Base-by-base conservation (phyloP, 2,113 vertebrate species). In the Andinoacara biseriatus region DNA sequence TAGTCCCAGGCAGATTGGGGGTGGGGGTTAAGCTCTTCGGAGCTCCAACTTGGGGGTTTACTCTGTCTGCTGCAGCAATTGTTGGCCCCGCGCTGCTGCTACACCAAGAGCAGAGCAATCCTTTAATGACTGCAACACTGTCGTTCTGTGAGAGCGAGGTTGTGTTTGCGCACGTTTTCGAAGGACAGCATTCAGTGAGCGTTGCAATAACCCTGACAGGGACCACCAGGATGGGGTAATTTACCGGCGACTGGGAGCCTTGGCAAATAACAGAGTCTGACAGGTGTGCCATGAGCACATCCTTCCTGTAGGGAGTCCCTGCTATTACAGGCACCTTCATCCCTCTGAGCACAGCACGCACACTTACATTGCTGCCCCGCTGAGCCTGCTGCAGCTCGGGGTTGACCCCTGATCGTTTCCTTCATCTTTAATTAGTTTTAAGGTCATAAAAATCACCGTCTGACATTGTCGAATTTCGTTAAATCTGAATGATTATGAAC, bases 211-310 rank as follows among this genome's bases (percentile, higher is more conserved):
- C 84, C 61, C 69, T 61, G 88, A 89, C 78, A 84, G 72, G 20
- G 90, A 90, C 86, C 85, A 91, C 89, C 91, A 86, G 76, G 65
- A 82, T 14, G 72, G 86, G 65, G 81, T 88, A 72, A 85, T 91
- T 87, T 91, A 74, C 89, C 87, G 91, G 87, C 80, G 78, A 86
- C 90, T 85, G 84, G 81, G 62, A 92, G 90, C 82, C 86, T 86
- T 58, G 79, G 84, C 92, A 92, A 93, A 92, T 92, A 91, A 91
- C 89, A 87, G 31, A 3, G 86, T 92, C 89, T 92, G 93, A 93
- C 92, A 94, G 89, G 93, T 91, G 91, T 78, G 83, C 87, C 78
- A 76, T 72, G 81, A 84, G 76, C 85, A 78, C 83, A 75, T 89
- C 82, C 81, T 86, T 81, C 83, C 90, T 26, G 0, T 24, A 78